Evolutionary conservation across 2,888 invertebrate species (phyloP), one percentile per base, ranked within the genome.

Genomic region (Drosophila testacea): DNA sequence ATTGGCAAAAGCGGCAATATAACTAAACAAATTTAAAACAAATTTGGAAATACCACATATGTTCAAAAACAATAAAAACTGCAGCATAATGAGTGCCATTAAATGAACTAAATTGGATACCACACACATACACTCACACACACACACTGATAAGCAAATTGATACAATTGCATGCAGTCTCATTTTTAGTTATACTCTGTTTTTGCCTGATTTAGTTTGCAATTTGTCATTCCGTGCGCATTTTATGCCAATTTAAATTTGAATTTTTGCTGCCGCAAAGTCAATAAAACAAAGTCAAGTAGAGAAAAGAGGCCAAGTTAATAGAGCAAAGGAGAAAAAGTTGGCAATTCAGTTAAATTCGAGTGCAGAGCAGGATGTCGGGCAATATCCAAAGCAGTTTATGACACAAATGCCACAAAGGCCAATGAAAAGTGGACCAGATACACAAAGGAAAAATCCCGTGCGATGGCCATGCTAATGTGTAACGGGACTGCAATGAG

Each of bases 211-310:
- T 55, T 77, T 68, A 56, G 69, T 77, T 77, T 66, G 63, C 75
- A 73, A 88, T 88, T 88, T 88, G 74, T 85, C 88, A 79, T 74
- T 76, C 74, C 62, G 74, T 79, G 72, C 68, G 55, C 64, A 71
- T 79, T 83, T 78, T 69, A 72, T 56, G 70, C 73, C 80, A 72
- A 79, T 81, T 81, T 72, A 66, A 72, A 73, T 71, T 79, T 71
- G 52, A 56, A 68, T 46, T 69, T 79, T 67, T 68, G 47, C 57
- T 51, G 54, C 69, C 60, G 42, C 77, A 79, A 70, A 74, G 73
- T 77, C 85, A 79, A 88, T 81, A 80, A 85, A 81, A 81, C 54
- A 74, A 74, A 73, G 67, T 81, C 80, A 38, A n/a, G n/a, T n/a
- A 10, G 6, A 9, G 32, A 7, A 30, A 30, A 0, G 22, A 22